Evolutionary conservation across 2,113 vertebrate species (phyloP), one percentile per base, ranked within the genome.

Genomic region (Corythornis madagascariensis): DNA sequence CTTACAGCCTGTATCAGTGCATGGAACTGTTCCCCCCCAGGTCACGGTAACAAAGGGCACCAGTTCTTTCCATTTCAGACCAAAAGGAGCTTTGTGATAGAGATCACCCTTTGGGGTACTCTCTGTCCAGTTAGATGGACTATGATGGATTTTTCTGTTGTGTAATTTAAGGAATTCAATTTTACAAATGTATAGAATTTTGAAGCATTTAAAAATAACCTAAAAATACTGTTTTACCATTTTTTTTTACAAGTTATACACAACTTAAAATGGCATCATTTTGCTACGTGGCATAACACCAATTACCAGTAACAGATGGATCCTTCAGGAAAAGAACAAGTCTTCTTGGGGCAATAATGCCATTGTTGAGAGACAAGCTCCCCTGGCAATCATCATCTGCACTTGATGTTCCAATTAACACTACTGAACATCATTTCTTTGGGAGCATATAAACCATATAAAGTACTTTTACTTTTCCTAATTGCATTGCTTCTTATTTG

Each of bases 371-470:
- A 69, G 57, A 69, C 28, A 88, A 84, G 43, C 45, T 88, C 43
- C 25, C 57, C 63, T 63, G 65, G 69, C 55, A 88, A 76, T 26
- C 72, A 71, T 38, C 82, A 92, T 65, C 70, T 71, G 76, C 45
- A 69, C 45, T 56, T 89, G 63, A 90, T 90, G 63, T 40, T 90
- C 73, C 83, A 90, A 6, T 94, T 84, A 92, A 82, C 66, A 60
- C 47, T 50, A 31, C 10, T 52, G 63, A 75, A 38, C 70, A 73
- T 29, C 10, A 38, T 45, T 73, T 83, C 40, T 73, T 76, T 25
- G 66, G 45, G 42, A 85, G 31, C 52, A 70, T n/a, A 40, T 73
- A 73, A 82, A 82, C 33, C n/a, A 38, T 38, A 89, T 92, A 65
- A 33, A 42, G 26, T 55, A 53, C 19, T 84, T 75, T 42, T 31